These are phyloP conservation scores for Rhysida immarginata DNA, from an alignment of 1,140 invertebrate genomes.

Conservation along the genomic window DNA sequence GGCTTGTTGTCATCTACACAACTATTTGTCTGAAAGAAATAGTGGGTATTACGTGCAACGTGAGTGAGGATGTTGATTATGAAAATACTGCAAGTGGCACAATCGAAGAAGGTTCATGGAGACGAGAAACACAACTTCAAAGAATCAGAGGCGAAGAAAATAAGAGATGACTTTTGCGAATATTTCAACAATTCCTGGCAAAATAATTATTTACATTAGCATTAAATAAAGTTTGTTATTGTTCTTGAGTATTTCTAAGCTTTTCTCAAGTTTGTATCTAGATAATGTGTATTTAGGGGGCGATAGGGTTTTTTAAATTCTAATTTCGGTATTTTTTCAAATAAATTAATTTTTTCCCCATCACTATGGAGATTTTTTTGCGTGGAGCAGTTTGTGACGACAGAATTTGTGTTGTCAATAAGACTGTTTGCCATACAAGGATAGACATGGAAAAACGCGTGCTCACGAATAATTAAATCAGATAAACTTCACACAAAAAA, in stretches of 20 bases:
- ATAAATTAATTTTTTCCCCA: too few relatives aligned
- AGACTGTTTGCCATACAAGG: too few relatives aligned
- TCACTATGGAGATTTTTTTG: too few relatives aligned
- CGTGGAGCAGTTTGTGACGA: too few relatives aligned
- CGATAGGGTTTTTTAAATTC: too few relatives aligned
- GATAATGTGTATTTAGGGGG: not conserved
- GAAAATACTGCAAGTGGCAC: not conserved
- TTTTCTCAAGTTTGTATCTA: not conserved
- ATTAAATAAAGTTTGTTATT: not conserved
- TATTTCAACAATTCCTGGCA: constrained; percentile 1
- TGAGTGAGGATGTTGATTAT: not conserved
- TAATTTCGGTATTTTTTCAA: too few relatives aligned
- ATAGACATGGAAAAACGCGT: too few relatives aligned
- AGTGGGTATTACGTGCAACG: not conserved
- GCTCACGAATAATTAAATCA: too few relatives aligned
- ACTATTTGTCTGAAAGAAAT: not conserved
- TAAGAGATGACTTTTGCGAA: constrained; percentile 4
- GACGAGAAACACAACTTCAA: not conserved
- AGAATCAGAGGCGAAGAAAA: not conserved
- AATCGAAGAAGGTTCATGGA: not conserved
- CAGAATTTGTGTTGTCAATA: too few relatives aligned
- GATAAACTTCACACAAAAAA: too few relatives aligned
- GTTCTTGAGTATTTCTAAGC: not conserved
- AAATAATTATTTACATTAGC: not conserved
- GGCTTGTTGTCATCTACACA: not conserved